phyloP scores from a whole-genome alignment of 2,113 vertebrate species.

The Calidris pugnax region DNA sequence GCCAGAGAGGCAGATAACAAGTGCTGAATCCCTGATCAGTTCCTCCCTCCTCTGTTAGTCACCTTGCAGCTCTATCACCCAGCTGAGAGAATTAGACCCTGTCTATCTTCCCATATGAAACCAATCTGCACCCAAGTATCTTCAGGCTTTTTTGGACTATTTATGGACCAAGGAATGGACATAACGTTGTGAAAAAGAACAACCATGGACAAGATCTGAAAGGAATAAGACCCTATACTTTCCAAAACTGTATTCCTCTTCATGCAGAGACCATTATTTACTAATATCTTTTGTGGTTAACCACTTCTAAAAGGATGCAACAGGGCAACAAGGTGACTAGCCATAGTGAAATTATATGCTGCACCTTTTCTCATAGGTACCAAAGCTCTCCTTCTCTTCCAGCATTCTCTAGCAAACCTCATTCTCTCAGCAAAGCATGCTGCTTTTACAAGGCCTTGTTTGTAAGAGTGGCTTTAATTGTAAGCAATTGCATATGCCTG shows the following conservation, averaged over 20 bases:
- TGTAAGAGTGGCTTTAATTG: background rate
- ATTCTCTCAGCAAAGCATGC: background rate
- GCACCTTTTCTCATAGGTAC: background rate
- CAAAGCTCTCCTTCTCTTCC: background rate
- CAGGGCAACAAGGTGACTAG: background rate
- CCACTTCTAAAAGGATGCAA: background rate
- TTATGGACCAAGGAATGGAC: background rate
- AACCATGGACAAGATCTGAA: background rate
- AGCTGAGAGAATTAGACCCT: background rate
- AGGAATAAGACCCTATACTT: background rate
- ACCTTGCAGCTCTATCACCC: background rate
- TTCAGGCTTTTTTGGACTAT: background rate
- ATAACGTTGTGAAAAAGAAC: background rate
- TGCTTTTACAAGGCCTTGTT: background rate
- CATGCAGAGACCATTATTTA: background rate
- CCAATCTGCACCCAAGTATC: background rate
- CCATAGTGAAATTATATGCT: background rate
- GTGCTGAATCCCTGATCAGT: conserved; percentile 29
- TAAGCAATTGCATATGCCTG: background rate
- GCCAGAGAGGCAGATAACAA: background rate
- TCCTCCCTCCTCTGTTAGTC: background rate
- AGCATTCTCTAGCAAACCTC: background rate
- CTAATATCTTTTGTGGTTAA: background rate
- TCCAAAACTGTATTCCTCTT: background rate
- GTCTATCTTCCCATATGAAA: background rate